These are phyloP conservation scores for Patiria miniata DNA, from an alignment of 35 echinoderm and acorn worm species.

Conservation along the genomic window DNA sequence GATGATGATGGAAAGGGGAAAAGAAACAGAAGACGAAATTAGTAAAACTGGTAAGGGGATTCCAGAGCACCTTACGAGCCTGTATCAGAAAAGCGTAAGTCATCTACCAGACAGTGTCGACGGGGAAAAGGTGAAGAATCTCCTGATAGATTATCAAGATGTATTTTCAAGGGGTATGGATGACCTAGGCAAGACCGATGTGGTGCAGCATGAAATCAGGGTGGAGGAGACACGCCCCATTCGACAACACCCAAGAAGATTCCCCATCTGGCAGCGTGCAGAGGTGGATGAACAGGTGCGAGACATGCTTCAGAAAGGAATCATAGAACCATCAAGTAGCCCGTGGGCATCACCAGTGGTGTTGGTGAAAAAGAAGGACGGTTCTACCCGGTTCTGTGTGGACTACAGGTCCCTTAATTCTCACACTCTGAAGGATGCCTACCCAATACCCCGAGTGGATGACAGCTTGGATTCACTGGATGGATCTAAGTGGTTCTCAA, in stretches of 20 bases:
- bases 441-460: too few relatives aligned
- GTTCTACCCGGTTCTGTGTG: too few relatives aligned
- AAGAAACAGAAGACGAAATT: neutral
- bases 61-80: neutral
- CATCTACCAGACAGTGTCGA: neutral
- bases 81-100: too few relatives aligned
- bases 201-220: neutral
- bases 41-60: neutral
- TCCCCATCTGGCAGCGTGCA: neutral
- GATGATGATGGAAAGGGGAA: too few relatives aligned
- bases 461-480: slow-evolving; percentile 39
- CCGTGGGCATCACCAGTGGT: slow-evolving; percentile 26
- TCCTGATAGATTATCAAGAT: neutral
- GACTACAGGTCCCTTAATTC: too few relatives aligned
- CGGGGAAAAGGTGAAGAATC: neutral
- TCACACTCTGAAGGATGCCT: too few relatives aligned
- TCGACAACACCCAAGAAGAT: neutral
- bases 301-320: neutral
- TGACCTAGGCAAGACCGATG: neutral
- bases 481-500: slow-evolving; percentile 31
- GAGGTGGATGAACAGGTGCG: slow-evolving; percentile 1
- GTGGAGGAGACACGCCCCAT: neutral
- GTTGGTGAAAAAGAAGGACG: slow-evolving; percentile 28
- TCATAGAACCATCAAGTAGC: neutral
- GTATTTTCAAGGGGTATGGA: neutral